A percentile compares a stretch with the other conserved stretches of the same genome.
These are phyloP conservation scores for Clamator glandarius DNA, from an alignment of 2,797 vertebrate genomes.

Conservation along the genomic window DNA sequence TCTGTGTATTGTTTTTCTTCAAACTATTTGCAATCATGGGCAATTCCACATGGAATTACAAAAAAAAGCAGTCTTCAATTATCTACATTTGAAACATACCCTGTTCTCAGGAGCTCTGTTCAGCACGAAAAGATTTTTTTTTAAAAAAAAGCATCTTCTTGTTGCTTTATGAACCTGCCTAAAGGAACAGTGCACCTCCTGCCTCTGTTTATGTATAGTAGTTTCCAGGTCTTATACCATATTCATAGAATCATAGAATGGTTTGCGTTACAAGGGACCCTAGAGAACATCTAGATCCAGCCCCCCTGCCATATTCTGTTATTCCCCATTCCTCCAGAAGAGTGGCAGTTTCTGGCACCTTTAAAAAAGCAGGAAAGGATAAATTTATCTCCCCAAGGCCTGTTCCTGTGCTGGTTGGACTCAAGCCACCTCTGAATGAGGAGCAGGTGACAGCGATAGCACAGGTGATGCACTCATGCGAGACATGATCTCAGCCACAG, in stretches of 20 bases:
- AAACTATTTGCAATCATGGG: not conserved
- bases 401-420: not conserved
- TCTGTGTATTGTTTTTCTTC: not conserved
- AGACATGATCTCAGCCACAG: rapidly evolving
- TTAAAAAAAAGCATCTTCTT: not conserved
- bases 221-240: not conserved
- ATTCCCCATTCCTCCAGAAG: not conserved
- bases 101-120: not conserved
- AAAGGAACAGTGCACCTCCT: not conserved
- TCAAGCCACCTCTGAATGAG: not conserved
- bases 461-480: rapidly evolving
- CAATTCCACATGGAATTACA: not conserved
- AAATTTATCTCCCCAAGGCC: not conserved
- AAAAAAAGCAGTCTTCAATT: slow-evolving; percentile 45
- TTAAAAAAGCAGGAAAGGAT: not conserved
- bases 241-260: too few species aligned
- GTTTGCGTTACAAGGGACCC: too few species aligned
- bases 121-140: not conserved
- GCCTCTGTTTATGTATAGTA: not conserved
- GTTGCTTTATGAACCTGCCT: not conserved
- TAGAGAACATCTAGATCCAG: too few species aligned
- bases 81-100: not conserved
- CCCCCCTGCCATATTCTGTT: not conserved
- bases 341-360: not conserved
- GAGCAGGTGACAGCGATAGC: rapidly evolving